Percentiles rank a stretch among this genome's conserved stretches.
Conservation (phyloP, 1,140 invertebrate genomes). For the Lasaia peninsularis region DNA sequence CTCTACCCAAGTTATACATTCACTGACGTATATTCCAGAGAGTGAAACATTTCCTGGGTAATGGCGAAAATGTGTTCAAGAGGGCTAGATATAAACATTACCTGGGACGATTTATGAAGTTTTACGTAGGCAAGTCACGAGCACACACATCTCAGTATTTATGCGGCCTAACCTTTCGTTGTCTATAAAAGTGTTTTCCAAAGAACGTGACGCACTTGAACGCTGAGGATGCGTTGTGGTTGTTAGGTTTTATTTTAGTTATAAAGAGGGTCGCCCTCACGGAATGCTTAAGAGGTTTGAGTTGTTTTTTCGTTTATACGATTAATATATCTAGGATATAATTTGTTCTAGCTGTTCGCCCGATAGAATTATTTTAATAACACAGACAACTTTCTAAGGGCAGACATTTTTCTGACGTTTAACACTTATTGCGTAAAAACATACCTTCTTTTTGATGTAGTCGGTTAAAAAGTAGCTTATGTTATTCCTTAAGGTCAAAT, state of each 20-base stretch:
- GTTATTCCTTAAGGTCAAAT: too few species aligned
- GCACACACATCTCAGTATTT: constrained; percentile 20
- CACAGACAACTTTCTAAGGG: too few species aligned
- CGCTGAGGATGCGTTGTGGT: constrained; percentile 34
- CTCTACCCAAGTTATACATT: too few species aligned
- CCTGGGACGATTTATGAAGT: constrained; percentile 14
- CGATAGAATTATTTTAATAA: too few species aligned
- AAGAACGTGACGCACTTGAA: constrained; percentile 38
- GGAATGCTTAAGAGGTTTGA: background rate
- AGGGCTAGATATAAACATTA: constrained; percentile 7
- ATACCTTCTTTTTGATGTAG: too few species aligned
- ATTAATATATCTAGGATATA: too few species aligned
- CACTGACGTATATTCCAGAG: too few species aligned
- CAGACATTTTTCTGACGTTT: too few species aligned
- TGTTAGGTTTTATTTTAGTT: constrained; percentile 48
- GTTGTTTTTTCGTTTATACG: background rate
- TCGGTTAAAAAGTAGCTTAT: too few species aligned
- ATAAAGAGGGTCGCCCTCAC: constrained; percentile 40
- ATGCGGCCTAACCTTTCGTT: constrained; percentile 26
- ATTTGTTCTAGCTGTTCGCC: too few species aligned
- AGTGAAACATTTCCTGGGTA: background rate
- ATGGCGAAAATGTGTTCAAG: background rate
- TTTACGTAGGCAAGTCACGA: constrained; percentile 15
- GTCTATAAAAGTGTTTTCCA: constrained; percentile 35
- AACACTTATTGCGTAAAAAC: too few species aligned